Evolutionary conservation across 2,888 invertebrate species (phyloP).

Genomic region (Junonia oenone): DNA sequence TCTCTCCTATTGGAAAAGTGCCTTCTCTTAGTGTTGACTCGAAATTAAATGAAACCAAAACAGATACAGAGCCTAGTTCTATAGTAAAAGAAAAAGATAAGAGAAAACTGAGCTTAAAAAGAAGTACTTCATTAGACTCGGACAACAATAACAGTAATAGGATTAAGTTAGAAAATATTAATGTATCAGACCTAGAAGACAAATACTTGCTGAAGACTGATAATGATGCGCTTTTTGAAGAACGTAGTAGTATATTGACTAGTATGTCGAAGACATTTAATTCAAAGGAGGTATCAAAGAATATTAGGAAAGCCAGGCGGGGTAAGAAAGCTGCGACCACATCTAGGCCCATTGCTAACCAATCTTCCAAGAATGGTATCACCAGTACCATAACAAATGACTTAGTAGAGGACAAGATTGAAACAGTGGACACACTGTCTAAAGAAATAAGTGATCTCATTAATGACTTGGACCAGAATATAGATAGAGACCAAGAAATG

Average conservation of each 20-base stretch:
- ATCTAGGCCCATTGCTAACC: slow-evolving; percentile 35
- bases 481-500: slow-evolving; percentile 55
- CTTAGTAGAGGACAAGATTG: slow-evolving; percentile 54
- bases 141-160: slow-evolving; percentile 80
- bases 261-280: slow-evolving; percentile 78
- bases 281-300: slow-evolving; percentile 69
- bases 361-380: slow-evolving; percentile 35
- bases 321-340: slow-evolving; percentile 65
- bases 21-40: slow-evolving; percentile 70
- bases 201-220: slow-evolving; percentile 81
- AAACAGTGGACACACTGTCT: slow-evolving; percentile 65
- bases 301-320: slow-evolving; percentile 68
- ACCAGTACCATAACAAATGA: slow-evolving; percentile 44
- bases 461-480: slow-evolving; percentile 64
- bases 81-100: slow-evolving; percentile 59
- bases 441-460: slow-evolving; percentile 73
- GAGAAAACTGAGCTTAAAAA: slow-evolving; percentile 71
- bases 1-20: slow-evolving; percentile 76
- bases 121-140: slow-evolving; percentile 76
- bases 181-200: slow-evolving; percentile 77
- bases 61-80: slow-evolving; percentile 56
- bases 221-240: slow-evolving; percentile 74
- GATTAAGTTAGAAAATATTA: slow-evolving; percentile 67
- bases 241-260: slow-evolving; percentile 73
- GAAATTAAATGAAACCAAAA: slow-evolving; percentile 61